A percentile compares a stretch with the other conserved stretches of the same genome.
Evolutionary conservation across 1,140 invertebrate species (phyloP).

Genomic region (Mycetomoellerius zeteki): DNA sequence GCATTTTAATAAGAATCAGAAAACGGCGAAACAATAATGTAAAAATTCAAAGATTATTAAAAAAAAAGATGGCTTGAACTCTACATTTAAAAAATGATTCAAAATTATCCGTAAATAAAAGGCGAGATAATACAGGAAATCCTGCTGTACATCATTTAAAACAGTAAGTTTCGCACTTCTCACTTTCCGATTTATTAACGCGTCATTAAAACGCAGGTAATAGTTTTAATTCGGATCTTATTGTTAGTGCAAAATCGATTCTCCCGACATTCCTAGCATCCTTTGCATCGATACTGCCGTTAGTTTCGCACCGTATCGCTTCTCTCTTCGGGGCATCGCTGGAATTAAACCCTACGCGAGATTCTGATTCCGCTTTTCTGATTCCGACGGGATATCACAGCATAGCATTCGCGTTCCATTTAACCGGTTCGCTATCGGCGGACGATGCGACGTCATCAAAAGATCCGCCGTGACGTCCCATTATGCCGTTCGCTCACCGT

Average conservation of each 20-base stretch:
- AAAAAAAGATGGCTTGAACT: neutral
- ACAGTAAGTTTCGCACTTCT: constrained; percentile 4
- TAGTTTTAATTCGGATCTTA: neutral
- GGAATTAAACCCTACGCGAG: constrained; percentile 22
- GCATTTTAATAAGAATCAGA: neutral
- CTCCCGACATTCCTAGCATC: neutral
- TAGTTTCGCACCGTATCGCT: constrained; percentile 19
- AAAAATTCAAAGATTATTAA: neutral
- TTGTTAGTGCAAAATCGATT: neutral
- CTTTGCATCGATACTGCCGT: constrained; percentile 1
- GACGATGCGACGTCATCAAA: constrained; percentile 20
- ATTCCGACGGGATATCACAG: neutral
- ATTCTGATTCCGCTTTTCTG: constrained; percentile 4
- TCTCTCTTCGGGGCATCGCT: neutral
- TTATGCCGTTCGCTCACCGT: constrained; percentile 7
- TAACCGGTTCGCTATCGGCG: constrained; percentile 51
- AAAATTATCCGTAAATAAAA: constrained; percentile 1
- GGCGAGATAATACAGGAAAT: neutral
- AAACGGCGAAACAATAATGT: neutral
- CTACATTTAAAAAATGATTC: neutral
- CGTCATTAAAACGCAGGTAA: constrained; percentile 6
- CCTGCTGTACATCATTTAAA: neutral
- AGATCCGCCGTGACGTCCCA: constrained; percentile 16
- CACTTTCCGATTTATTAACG: neutral
- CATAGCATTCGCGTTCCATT: constrained; percentile 19